These are phyloP conservation scores for Lamprologus lemairii DNA, from an alignment of 2,113 vertebrate genomes.

Conservation along the genomic window DNA sequence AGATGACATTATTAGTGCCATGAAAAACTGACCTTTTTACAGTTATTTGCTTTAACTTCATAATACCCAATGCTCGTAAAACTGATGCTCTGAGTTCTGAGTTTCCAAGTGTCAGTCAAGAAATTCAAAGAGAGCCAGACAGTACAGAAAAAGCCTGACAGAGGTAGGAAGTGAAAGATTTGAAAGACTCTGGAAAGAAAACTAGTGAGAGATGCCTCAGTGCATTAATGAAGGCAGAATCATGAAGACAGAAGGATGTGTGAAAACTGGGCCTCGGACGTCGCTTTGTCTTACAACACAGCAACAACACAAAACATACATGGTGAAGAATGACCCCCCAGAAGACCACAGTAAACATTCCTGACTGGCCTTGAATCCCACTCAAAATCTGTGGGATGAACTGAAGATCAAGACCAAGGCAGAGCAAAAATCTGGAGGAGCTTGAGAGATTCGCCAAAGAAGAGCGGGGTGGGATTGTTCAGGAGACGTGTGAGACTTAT, in stretches of 20 bases:
- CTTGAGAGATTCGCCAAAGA: not conserved
- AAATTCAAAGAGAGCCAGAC: not conserved
- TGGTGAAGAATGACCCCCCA: not conserved
- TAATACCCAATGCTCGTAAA: fast-evolving
- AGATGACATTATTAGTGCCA: fast-evolving
- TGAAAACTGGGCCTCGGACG: not conserved
- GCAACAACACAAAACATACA: not conserved
- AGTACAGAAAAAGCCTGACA: fast-evolving
- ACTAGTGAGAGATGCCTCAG: not conserved
- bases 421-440: not conserved
- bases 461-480: fast-evolving
- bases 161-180: not conserved
- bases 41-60: not conserved
- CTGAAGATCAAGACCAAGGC: not conserved
- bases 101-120: not conserved
- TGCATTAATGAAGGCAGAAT: not conserved
- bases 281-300: not conserved
- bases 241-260: fast-evolving
- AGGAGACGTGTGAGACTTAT: not conserved
- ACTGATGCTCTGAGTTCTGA: not conserved
- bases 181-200: not conserved
- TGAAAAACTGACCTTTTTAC: not conserved
- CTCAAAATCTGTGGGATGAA: not conserved
- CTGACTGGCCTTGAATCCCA: not conserved
- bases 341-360: not conserved